A percentile compares a stretch with the other conserved stretches of the same genome.
Evolutionary conservation across 2,888 invertebrate genomes (phyloP).

Genomic region (Molanna angustata): DNA sequence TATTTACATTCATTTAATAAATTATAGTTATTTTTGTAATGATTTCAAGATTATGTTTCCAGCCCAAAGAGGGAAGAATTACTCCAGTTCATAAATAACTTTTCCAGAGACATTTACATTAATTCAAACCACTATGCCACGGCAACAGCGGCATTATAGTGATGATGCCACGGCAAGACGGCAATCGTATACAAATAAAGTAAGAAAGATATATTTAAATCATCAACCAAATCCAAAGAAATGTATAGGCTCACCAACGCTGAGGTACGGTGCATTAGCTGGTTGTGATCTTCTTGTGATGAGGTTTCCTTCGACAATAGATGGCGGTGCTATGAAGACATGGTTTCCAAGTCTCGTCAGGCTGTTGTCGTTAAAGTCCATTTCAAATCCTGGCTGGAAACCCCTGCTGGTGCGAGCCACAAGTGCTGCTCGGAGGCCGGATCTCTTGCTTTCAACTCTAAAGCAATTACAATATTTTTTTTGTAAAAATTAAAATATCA

Average conservation of each 20-base stretch:
- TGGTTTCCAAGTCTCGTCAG: background rate
- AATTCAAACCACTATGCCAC: too few relatives aligned
- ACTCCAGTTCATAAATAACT: too few relatives aligned
- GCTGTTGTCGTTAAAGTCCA: background rate
- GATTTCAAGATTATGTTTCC: too few relatives aligned
- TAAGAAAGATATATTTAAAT: background rate
- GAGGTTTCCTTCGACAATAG: background rate
- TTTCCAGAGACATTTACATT: too few relatives aligned
- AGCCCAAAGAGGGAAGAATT: too few relatives aligned
- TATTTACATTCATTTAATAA: too few relatives aligned
- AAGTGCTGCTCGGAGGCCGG: background rate
- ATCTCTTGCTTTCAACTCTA: background rate
- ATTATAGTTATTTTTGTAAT: too few relatives aligned
- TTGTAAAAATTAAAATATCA: too few relatives aligned
- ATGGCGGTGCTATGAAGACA: background rate
- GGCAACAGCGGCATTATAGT: too few relatives aligned
- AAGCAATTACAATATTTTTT: too few relatives aligned
- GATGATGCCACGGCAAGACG: background rate
- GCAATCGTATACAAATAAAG: background rate
- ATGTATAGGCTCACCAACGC: background rate
- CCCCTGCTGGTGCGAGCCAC: background rate
- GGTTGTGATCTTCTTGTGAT: slow-evolving; percentile 1
- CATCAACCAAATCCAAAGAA: background rate
- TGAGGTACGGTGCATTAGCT: background rate
- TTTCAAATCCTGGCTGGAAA: background rate